Evolutionary conservation across 2,113 vertebrate species (phyloP), one percentile per base, ranked within the genome.

Genomic region (Takifugu flavidus): DNA sequence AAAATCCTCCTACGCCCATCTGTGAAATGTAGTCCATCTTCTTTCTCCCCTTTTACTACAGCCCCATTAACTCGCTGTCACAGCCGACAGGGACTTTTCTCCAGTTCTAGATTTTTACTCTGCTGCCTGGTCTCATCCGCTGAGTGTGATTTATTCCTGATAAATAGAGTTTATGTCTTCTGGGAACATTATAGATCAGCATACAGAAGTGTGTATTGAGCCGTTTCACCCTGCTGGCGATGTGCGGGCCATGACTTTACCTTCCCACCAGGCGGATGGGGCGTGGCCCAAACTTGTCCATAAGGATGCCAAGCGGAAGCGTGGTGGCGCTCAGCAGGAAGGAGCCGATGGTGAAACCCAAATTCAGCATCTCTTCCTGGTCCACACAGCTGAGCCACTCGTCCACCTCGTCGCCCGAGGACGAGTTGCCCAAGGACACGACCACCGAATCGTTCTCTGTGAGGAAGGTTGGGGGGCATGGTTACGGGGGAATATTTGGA

Each of bases 271-370:
- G 90, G 11, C 94, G 91, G 1, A 94, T 85, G 0, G 93, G 94
- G 42, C 94, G 87, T 1, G 95, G 94, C 0, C 94, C 94, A 27
- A 90, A 93, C 59, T 74, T 91, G 86, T 96, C 95, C 95, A 96
- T 95, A 50, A 96, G 80, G 70, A 96, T 91, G 2, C 95, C 95
- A 13, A 96, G 88, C 0, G 95, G 95, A 47, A 96, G 82, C 0
- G 95, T 96, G 69, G 94, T 89, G 13, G 95, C 94, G 0, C 95
- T 96, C 50, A 96, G 92, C 63, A 95, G 64, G 52, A 96, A 96
- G 28, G 93, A 94, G 13, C 95, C 95, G 0, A 95, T 94, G 64
- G 94, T 96, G 82, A 96, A 96, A 58, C 93, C 94, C 79, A 96
- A 70, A 52, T 94, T 96, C 28, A 96, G 87, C 94, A 93, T 95